Base-by-base conservation (phyloP, 2,888 invertebrate species). In the Drosophila imparisetae region DNA sequence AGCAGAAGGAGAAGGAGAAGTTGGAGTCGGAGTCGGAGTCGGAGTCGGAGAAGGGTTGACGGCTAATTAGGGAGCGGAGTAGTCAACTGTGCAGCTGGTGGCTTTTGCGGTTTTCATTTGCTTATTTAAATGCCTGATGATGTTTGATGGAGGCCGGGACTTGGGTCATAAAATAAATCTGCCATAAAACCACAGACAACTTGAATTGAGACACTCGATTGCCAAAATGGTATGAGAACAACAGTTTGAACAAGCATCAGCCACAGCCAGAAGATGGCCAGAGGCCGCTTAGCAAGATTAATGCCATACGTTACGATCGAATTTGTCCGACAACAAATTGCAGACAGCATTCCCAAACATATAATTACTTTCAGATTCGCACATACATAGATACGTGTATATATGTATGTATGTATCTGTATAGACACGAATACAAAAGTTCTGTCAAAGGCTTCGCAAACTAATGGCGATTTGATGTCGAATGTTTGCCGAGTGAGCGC, bases 101-200 rank as follows among this genome's bases (percentile, higher is more conserved):
- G 64, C 72, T 72, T 72, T 72, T 72, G 65, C 40, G 72, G 72
- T 55, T 72, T 45, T 38, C 58, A 53, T 72, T 63, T 71, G 62
- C 62, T 36, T 49, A 57, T 55, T 62, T 52, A 62, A 71, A 49
- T 60, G 54, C 60, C 60, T 21, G 42, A 6, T 27, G 13, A 34
- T 50, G 49, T 34, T 53, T 52, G 38, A 48, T 52, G 57, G 55
- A 18, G 40, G 10, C 21, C 21, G 10, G 8, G 54, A 54, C 15
- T 42, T 42, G 24, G 36, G 36, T n/a, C 11, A 15, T 42, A 42
- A 42, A 42, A 42, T 2, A 42, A 75, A 75, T 65, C 75, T 75
- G 65, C 34, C 65, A 69, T 62, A 61, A 58, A 69, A 76, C 70
- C 75, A 49, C 76, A 76, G 65, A 62, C 58, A 50, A 75, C 64